Percentiles rank a stretch among this genome's conserved stretches.
phyloP scores from a whole-genome alignment of 2,888 invertebrate species.

The Rhyacophila evoluta region DNA sequence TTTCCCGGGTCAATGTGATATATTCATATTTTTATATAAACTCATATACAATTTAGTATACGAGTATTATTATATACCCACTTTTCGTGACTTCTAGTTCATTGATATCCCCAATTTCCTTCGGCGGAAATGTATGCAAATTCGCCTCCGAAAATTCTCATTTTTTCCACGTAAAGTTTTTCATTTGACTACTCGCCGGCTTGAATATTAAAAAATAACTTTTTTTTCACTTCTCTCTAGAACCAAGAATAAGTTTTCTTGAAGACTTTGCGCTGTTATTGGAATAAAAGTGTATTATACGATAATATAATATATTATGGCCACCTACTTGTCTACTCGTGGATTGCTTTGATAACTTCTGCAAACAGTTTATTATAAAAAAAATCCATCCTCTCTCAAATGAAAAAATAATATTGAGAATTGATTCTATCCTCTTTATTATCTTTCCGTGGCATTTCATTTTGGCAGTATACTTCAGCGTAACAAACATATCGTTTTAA shows the following conservation, averaged over 20 bases:
- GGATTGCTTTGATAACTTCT: background rate
- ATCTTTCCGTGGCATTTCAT: too few species aligned
- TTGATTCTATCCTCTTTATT: too few species aligned
- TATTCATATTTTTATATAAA: too few species aligned
- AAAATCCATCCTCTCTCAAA: too few species aligned
- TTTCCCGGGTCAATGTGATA: too few species aligned
- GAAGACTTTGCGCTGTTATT: constrained; percentile 14
- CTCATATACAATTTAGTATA: too few species aligned
- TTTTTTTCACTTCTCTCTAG: constrained; percentile 17
- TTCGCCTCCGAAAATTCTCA: constrained; percentile 44
- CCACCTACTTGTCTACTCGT: background rate
- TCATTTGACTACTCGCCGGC: constrained; percentile 38
- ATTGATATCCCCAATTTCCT: constrained; percentile 44
- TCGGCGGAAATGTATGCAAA: constrained; percentile 43
- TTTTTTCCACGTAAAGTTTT: constrained; percentile 40
- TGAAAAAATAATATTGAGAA: too few species aligned
- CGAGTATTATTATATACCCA: constrained; percentile 24
- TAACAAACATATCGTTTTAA: too few species aligned
- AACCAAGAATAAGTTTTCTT: constrained; percentile 20
- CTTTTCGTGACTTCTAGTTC: constrained; percentile 35
- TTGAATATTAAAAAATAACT: constrained; percentile 43
- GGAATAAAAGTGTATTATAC: background rate
- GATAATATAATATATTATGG: background rate
- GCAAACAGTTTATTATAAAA: background rate
- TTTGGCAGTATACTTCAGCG: too few species aligned